Base-by-base conservation (phyloP, 1,140 invertebrate species). In the Diplogasteroides magnus region DNA sequence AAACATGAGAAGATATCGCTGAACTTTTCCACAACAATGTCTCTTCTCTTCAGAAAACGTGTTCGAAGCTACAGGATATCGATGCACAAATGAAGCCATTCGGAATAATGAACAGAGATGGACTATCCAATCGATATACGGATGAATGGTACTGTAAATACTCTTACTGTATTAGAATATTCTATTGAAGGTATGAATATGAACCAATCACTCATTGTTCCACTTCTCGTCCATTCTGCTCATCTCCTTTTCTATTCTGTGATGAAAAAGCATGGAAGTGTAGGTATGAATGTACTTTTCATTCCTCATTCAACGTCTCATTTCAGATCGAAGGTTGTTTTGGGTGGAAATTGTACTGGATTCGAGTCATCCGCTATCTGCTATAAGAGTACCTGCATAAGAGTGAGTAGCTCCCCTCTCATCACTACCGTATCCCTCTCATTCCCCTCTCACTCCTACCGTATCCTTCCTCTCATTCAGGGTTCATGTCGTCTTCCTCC, bases 71-170 rank as follows among this genome's bases (percentile, higher is more conserved):
- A 28, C 82, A 82, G 37, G 69, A 61, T 13, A 74, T 69, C 19
- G 72, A 82, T 62, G 79, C 69, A 31, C 78, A 73, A 63, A 81
- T 81, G 80, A 81, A 79, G 68, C 79, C 79, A n/a, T 81, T 82
- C 64, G 76, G 62, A 31, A 64, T 82, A 2, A 66, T 68, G 57
- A 81, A 81, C 69, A 72, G 68, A 28, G 80, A 81, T 71, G 80
- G 80, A 37, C 69, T 81, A 19, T 80, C 77, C n/a, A 81, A 81
- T 68, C 77, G 79, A 68, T 82, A 81, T 63, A 82, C 79, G 15
- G 79, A 80, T 74, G 61, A 78, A 25, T 77, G 63, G 70, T 68
- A 29, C 19, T 15, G 0, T 2, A 61, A 67, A 2, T 2, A n/a
- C 14, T 11, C 13, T 14, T 15, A 64, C 26, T n/a, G 11, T 31